Conservation (phyloP, 2,113 vertebrate genomes). For the Isurus oxyrinchus region DNA sequence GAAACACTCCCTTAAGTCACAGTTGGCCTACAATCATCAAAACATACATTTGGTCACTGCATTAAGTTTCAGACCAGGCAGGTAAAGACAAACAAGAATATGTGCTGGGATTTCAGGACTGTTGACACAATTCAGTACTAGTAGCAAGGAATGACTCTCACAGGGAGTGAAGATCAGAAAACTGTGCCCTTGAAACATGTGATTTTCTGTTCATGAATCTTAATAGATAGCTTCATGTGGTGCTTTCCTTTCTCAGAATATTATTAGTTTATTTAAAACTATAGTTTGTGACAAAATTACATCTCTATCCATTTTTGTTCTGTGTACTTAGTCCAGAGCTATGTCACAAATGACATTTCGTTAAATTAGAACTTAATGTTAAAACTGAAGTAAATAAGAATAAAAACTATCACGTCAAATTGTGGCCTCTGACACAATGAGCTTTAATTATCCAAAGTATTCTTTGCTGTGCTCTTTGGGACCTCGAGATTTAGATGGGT, state of each 20-base stretch:
- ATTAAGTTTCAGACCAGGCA: background rate
- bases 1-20: background rate
- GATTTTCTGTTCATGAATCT: background rate
- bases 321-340: background rate
- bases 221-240: background rate
- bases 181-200: background rate
- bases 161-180: background rate
- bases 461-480: constrained; percentile 15
- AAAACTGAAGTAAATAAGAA: background rate
- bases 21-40: background rate
- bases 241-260: background rate
- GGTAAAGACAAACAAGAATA: background rate
- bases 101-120: background rate
- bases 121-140: background rate
- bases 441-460: background rate
- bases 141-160: background rate
- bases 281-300: background rate
- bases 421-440: background rate
- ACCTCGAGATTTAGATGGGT: constrained; percentile 1
- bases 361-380: background rate
- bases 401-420: background rate
- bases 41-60: background rate
- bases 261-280: background rate
- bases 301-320: background rate
- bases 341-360: background rate